phyloP scores from a whole-genome alignment of 2,797 vertebrate genomes.

The Halcyon smyrnensis region DNA sequence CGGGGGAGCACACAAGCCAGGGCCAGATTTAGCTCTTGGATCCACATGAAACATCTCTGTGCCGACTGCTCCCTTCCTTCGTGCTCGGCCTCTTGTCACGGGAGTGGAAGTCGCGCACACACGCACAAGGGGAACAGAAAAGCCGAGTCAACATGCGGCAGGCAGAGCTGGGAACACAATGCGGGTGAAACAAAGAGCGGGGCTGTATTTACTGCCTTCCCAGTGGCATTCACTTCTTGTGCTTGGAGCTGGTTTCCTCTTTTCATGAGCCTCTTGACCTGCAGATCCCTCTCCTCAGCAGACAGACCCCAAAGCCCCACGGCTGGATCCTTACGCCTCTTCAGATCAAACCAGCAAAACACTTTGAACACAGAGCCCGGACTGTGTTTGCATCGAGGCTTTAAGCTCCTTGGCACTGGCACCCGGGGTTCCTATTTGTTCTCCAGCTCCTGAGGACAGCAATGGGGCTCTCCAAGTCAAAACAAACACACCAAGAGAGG shows the following conservation, averaged over 20 bases:
- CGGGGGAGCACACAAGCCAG: not conserved
- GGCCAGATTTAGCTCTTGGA: conserved; percentile 66
- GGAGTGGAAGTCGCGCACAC: not conserved
- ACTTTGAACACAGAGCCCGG: not conserved
- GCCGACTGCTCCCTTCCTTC: conserved; percentile 24
- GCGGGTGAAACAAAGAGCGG: not conserved
- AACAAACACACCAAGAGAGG: not conserved
- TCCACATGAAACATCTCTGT: conserved; percentile 10
- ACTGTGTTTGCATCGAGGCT: not conserved
- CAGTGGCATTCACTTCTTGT: not conserved
- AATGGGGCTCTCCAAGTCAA: not conserved
- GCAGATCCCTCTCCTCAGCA: conserved; percentile 12
- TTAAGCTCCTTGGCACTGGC: not conserved
- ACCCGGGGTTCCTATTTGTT: not conserved
- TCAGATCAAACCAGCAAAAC: conserved; percentile 10
- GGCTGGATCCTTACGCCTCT: conserved; percentile 27
- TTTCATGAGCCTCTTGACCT: conserved; percentile 64
- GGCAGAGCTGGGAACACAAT: not conserved
- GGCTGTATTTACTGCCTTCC: conserved; percentile 24
- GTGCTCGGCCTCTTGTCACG: not conserved
- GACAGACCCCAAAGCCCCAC: not conserved
- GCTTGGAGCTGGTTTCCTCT: not conserved
- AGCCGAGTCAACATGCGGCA: not conserved
- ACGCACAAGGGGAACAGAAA: conserved; percentile 8
- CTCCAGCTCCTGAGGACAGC: not conserved